A percentile compares a stretch with the other conserved stretches of the same genome.
Evolutionary conservation across 2,797 vertebrate species (phyloP).

Genomic region (Falco concolor): DNA sequence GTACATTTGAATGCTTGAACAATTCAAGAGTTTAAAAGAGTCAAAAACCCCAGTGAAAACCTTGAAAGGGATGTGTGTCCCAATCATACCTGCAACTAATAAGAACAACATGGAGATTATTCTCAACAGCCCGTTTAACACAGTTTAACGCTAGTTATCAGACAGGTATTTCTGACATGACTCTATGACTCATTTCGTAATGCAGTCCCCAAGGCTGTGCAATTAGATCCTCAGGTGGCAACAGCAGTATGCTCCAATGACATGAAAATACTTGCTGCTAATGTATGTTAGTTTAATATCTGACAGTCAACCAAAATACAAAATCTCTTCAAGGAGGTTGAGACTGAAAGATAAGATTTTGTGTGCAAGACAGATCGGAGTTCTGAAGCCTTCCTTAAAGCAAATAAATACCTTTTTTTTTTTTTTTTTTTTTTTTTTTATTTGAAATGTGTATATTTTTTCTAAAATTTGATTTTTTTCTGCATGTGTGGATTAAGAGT

Average conservation of each 20-base stretch:
- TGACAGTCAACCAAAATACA: neutral
- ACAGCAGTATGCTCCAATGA: rapidly evolving
- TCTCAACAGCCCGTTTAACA: neutral
- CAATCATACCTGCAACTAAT: neutral
- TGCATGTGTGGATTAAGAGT: neutral
- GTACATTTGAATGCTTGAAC: neutral
- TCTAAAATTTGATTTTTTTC: neutral
- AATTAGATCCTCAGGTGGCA: neutral
- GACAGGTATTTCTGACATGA: neutral
- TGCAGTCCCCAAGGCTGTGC: neutral
- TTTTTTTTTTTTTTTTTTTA: neutral
- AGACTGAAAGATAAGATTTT: neutral
- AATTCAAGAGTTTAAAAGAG: neutral
- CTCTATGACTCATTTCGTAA: neutral
- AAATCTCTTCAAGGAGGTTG: neutral
- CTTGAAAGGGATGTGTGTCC: neutral
- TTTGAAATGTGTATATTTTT: neutral
- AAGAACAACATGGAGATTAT: neutral
- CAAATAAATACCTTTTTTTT: neutral
- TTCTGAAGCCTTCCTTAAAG: neutral
- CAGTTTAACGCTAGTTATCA: neutral
- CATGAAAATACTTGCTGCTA: neutral
- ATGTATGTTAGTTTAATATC: neutral
- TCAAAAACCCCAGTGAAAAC: neutral
- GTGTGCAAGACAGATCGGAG: rapidly evolving